A percentile compares a stretch with the other conserved stretches of the same genome.
Conservation (phyloP, 2,797 vertebrate species). For the Lacerta bilineata region DNA sequence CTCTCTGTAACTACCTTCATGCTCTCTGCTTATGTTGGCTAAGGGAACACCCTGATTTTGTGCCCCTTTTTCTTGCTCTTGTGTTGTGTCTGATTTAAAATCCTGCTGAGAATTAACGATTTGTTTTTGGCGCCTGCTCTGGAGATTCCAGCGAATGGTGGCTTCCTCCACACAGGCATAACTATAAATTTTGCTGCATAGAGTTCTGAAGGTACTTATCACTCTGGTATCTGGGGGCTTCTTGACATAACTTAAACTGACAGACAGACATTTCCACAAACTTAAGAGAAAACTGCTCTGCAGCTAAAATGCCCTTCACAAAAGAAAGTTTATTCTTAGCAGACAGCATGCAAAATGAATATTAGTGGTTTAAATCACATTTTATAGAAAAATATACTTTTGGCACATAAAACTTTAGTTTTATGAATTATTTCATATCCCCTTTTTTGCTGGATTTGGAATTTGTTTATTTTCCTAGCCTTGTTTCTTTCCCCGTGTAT, state of each 20-base stretch:
- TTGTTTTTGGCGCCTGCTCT: slow-evolving; percentile 8
- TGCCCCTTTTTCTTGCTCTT: background rate
- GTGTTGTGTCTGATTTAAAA: slow-evolving; percentile 17
- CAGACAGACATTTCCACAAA: slow-evolving; percentile 31
- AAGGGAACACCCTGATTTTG: slow-evolving; percentile 24
- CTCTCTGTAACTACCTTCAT: slow-evolving; percentile 15
- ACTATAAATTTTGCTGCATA: slow-evolving; percentile 26
- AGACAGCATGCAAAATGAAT: slow-evolving; percentile 42
- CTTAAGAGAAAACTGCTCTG: background rate
- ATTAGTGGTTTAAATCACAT: slow-evolving; percentile 36
- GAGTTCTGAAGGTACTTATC: slow-evolving; percentile 10
- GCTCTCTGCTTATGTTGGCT: background rate
- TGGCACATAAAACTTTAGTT: slow-evolving; percentile 29
- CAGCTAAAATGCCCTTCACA: background rate
- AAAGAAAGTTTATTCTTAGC: slow-evolving; percentile 18
- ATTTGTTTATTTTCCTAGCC: slow-evolving; percentile 54
- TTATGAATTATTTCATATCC: slow-evolving; percentile 43
- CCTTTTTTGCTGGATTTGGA: slow-evolving; percentile 53
- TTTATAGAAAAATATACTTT: slow-evolving; percentile 36
- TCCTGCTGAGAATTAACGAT: slow-evolving; percentile 21
- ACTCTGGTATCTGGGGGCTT: background rate
- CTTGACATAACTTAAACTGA: slow-evolving; percentile 40
- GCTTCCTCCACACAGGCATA: background rate
- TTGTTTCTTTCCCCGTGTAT: slow-evolving; percentile 48
- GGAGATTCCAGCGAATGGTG: background rate